Percentiles rank a stretch among this genome's conserved stretches.
These are phyloP conservation scores for Ommatoiulus sabulosus DNA, from an alignment of 2,888 invertebrate genomes.

Conservation along the genomic window DNA sequence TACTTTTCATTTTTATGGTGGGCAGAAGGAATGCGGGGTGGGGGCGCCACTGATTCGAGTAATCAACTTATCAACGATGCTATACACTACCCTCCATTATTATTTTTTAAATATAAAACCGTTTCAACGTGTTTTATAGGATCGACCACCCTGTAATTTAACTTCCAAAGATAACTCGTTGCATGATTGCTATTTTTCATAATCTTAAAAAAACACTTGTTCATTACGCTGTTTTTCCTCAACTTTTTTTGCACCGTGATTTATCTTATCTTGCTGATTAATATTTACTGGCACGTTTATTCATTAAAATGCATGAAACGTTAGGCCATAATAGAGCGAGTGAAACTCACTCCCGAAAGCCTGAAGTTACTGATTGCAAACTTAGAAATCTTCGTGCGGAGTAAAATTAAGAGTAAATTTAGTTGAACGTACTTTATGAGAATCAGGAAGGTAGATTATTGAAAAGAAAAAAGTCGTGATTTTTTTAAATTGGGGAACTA, in stretches of 20 bases:
- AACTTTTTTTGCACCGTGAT: neutral
- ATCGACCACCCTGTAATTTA: neutral
- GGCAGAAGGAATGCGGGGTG: neutral
- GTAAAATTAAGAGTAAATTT: slow-evolving; percentile 2
- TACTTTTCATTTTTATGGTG: neutral
- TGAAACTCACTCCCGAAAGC: neutral
- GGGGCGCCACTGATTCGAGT: slow-evolving; percentile 3
- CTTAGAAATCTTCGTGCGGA: neutral
- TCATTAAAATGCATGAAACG: slow-evolving; percentile 33
- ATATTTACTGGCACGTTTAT: slow-evolving; percentile 48
- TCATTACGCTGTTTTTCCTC: neutral
- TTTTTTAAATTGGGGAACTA: neutral
- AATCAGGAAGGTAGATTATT: neutral
- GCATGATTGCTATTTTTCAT: neutral
- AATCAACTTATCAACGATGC: neutral
- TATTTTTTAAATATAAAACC: no score
- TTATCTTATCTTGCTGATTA: slow-evolving; percentile 21
- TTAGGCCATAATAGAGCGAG: neutral
- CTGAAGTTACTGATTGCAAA: slow-evolving; percentile 19
- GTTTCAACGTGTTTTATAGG: neutral
- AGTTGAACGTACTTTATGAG: neutral
- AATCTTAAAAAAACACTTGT: neutral
- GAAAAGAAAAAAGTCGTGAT: neutral
- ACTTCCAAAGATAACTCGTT: neutral
- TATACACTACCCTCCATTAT: neutral